Base-by-base conservation (phyloP, 1,140 invertebrate species). In the Cydia fagiglandana region DNA sequence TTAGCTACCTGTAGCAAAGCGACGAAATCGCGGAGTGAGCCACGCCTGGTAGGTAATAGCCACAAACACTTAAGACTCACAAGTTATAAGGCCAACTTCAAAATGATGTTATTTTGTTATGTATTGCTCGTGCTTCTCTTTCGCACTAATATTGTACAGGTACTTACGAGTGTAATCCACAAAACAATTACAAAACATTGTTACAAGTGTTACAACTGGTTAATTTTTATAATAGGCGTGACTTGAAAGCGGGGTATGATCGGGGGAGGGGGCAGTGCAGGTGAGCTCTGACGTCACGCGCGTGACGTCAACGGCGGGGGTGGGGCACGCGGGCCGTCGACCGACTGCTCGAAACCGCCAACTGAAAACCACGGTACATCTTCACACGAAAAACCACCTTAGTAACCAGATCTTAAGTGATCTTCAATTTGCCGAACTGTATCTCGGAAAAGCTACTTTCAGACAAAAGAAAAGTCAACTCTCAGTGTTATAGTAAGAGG, bases 291-390 rank as follows among this genome's bases (percentile, higher is more conserved):
- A 91, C 90, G 90, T 91, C 88, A 89, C 81, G 73, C 64, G 70
- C 74, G 78, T 91, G 88, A 90, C 90, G 90, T 90, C 90, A 90
- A 83, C 41, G 61, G 68, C 75, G 84, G 84, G 81, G 88, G 90
- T 84, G 88, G 87, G 88, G 88, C 84, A 47, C 83, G 12, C 73
- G 80, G 84, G 83, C 75, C 83, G 82, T 73, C 76, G 78, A 79
- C 76, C 76, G 76, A 79, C 7, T 20, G 15, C 53, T 68, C 64
- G 7, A 70, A 41, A 45, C 66, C 64, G 15, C 64, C 66, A 70
- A 70, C 66, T 10, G 30, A 34, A 38, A n/a, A 70, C 34, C 30
- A 70, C 66, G n/a, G 15, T 5, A 38, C 34, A 17, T 45, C 12
- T 3, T 38, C 15, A n/a, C 28, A 45, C 34, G 30, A 70, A 70